Base-by-base conservation (phyloP, 1,140 invertebrate species). In the Caerostris extrusa region DNA sequence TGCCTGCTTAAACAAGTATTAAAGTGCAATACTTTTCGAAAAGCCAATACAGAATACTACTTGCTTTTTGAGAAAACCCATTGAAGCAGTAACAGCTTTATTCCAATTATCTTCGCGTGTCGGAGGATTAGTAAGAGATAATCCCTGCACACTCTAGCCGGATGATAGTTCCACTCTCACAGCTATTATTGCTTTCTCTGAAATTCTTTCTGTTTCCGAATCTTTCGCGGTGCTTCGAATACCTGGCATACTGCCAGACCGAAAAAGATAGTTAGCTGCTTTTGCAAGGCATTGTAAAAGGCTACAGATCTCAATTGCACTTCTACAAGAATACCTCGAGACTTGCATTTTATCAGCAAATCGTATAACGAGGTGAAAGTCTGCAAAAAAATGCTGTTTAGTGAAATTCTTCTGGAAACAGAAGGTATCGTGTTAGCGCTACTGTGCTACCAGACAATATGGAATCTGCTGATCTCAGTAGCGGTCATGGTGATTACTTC, bases 361-460 rank as follows among this genome's bases (percentile, higher is more conserved):
- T 34, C 3, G 19, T 34, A 19, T 8, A 34, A 57, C 12, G 19
- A 53, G n/a, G 34, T 58, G 56, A 60, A 61, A n/a, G 85, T 34
- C 8, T 87, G n/a, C 85, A n/a, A 87, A 87, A n/a, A 87, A 61
- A 7, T 61, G 85, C 58, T 19, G 85, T 87, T 87, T 87, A 19
- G 85, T 34, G 57, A 61, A 87, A 19, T 87, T 87, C 34, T 14
- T 6, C 17, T 19, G n/a, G 19, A 34, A 87, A 64, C 3, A 64
- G 34, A 55, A 17, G 53, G 58, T 10, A 87, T 53, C 34, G n/a
- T 60, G 57, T 87, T 34, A 50, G 19, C 10, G 10, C 50, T 14
- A 14, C 34, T 12, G 34, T 34, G 19, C 71, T 12, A 77, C 71
- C 19, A 53, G 50, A 77, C 71, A 77, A 77, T 34, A 50, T 50